Conservation (phyloP, 2,797 vertebrate species). For the Antrozous pallidus region DNA sequence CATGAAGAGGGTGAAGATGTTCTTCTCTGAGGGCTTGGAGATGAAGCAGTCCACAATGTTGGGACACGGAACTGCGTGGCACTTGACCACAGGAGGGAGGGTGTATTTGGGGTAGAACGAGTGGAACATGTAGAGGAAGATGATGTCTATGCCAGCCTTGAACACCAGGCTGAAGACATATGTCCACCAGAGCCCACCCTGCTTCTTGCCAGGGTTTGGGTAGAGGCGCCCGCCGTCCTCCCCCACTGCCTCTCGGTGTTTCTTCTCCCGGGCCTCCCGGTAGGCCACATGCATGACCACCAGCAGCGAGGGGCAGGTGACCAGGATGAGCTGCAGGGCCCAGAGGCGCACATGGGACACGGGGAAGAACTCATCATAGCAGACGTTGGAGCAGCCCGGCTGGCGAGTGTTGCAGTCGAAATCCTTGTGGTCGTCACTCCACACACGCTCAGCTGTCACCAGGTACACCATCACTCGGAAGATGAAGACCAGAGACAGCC, state of each 20-base stretch:
- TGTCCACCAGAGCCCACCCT: slow-evolving; percentile 94
- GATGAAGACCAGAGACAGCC: slow-evolving; percentile 96
- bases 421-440: slow-evolving; percentile 96
- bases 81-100: slow-evolving; percentile 89
- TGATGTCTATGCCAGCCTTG: slow-evolving; percentile 87
- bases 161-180: slow-evolving; percentile 89
- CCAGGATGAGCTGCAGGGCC: slow-evolving; percentile 99
- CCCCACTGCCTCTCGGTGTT: slow-evolving; percentile 80
- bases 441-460: slow-evolving; percentile 94
- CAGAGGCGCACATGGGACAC: slow-evolving; percentile 95
- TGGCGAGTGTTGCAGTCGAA: slow-evolving; percentile 95
- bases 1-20: slow-evolving; percentile 94
- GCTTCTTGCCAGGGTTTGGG: slow-evolving; percentile 89
- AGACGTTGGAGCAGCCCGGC: slow-evolving; percentile 95
- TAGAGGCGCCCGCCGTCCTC: slow-evolving; percentile 84
- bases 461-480: slow-evolving; percentile 96
- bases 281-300: slow-evolving; percentile 97
- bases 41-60: slow-evolving; percentile 93
- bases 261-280: slow-evolving; percentile 88
- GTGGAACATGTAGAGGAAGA: slow-evolving; percentile 89
- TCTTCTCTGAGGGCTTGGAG: slow-evolving; percentile 90
- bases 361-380: slow-evolving; percentile 94
- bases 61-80: slow-evolving; percentile 86
- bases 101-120: slow-evolving; percentile 88
- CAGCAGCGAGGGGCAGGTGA: slow-evolving; percentile 94